Base-by-base conservation (phyloP, 2,888 invertebrate species). In the Xestia xanthographa region DNA sequence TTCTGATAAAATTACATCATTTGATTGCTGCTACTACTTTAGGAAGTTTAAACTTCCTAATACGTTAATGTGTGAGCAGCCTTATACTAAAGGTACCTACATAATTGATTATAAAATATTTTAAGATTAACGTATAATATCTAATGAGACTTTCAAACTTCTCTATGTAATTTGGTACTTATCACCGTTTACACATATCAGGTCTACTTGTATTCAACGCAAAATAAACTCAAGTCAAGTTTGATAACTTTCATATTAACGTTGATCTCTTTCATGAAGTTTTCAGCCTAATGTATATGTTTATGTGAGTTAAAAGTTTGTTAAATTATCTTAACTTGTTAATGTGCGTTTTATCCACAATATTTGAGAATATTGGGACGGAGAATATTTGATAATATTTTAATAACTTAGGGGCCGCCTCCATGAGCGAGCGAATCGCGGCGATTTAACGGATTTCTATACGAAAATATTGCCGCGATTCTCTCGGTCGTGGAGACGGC, bases 221-320 rank as follows among this genome's bases (percentile, higher is more conserved):
- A 62, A 83, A 80, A 81, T 66, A 56, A 71, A 81, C 38, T 68
- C 60, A 45, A 84, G 43, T 68, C 60, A 45, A 84, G 48, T 77
- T 71, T 34, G 29, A 70, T 84, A 72, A 83, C 53, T 84, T 68
- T 84, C 77, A 60, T 56, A 65, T 77, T 43, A 67, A 81, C 72
- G 56, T 62, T 84, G 72, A 81, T 77, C 65, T 62, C 60, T 76
- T 77, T 71, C 8, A 62, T 20, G 11, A 71, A 73, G 60, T 82
- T 77, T 81, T 77, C 34, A 65, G 56, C 56, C 43, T 77, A 77
- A 81, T 81, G 41, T 81, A 56, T 65, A 5, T 60, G 66, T 72
- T 66, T 76, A 45, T 34, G 56, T 5, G 66, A 66, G 67, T 43
- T 67, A n/a, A 11, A 53, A 75, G 53, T 75, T 77, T 48, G 22